Evolutionary conservation across 2,797 vertebrate genomes (phyloP), one percentile per base, ranked within the genome.

Genomic region (Pristis pectinata): DNA sequence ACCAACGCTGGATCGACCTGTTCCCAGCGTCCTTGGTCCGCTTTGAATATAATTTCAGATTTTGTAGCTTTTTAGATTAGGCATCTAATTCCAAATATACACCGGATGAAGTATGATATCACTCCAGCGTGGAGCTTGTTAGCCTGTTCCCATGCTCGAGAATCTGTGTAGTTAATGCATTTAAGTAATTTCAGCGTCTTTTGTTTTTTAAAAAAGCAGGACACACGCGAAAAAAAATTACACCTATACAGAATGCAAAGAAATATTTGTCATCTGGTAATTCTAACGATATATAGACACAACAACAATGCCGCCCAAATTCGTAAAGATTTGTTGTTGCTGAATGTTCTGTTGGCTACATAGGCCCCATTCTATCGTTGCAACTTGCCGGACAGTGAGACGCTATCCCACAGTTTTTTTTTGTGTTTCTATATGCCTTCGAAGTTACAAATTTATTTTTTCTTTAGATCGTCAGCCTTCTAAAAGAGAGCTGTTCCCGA

Each of bases 321-420:
- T 70, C 30, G 44, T 9, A 53, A 49, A 53, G 44, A 74, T 53
- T 72, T 93, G 92, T 49, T 49, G n/a, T 61, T 37, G 1, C 34
- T n/a, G 11, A 89, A 59, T n/a, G 72, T 13, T 34, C 17, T 53
- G 30, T 34, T 17, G 70, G 67, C 70, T 37, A 53, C 92, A 34
- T 11, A 74, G 0, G 76, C 85, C 82, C 34, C 13, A 94, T 95
- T 95, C 94, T n/a, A 95, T 94, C 89, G 24, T 19, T 95, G 95
- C 95, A 96, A 95, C 82, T 94, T 95, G 89, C 93, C 95, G 94
- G 94, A 85, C 61, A 74, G 95, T 56, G 94, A 49, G 27, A 94
- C 94, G 89, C 95, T 95, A 95, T 64, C 61, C 9, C 9, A 64
- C 61, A 9, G 19, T 24, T 24, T 72, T 95, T 44, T 85, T 96